Conservation (phyloP, 2,797 vertebrate genomes). For the Pyrocephalus nanus region DNA sequence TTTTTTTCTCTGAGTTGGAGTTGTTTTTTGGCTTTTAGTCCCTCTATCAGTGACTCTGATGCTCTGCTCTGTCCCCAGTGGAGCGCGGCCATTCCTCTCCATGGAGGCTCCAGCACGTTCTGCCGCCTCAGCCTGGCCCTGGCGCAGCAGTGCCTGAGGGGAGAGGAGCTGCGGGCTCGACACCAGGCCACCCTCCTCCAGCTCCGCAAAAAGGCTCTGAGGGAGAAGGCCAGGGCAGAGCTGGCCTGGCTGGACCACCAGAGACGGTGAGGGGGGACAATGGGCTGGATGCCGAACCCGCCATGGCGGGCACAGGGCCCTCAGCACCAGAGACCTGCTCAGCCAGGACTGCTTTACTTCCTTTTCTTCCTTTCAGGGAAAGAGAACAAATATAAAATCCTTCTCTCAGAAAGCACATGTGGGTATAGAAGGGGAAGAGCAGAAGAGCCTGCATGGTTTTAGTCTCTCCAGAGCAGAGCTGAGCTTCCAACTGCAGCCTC, state of each 20-base stretch:
- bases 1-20: too few species aligned
- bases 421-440: neutral
- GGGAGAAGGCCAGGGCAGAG: conserved; percentile 61
- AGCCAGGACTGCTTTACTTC: accelerated
- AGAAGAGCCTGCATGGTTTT: neutral
- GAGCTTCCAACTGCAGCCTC: neutral
- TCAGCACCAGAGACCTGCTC: neutral
- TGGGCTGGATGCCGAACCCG: accelerated
- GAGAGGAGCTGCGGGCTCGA: conserved; percentile 62
- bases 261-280: conserved; percentile 3
- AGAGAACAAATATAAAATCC: neutral
- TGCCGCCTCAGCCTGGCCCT: conserved; percentile 23
- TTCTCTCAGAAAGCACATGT: neutral
- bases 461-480: accelerated
- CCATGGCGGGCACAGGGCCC: accelerated
- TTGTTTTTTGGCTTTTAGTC: neutral
- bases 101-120: neutral
- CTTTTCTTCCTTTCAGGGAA: neutral
- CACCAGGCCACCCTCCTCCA: conserved; percentile 70
- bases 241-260: conserved; percentile 66
- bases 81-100: conserved; percentile 4
- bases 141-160: conserved; percentile 62
- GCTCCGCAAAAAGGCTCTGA: conserved; percentile 65
- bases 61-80: conserved; percentile 38
- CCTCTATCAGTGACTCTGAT: accelerated